Evolutionary conservation across 2,797 vertebrate species (phyloP), one percentile per base, ranked within the genome.

Genomic region (Pipistrellus kuhlii): DNA sequence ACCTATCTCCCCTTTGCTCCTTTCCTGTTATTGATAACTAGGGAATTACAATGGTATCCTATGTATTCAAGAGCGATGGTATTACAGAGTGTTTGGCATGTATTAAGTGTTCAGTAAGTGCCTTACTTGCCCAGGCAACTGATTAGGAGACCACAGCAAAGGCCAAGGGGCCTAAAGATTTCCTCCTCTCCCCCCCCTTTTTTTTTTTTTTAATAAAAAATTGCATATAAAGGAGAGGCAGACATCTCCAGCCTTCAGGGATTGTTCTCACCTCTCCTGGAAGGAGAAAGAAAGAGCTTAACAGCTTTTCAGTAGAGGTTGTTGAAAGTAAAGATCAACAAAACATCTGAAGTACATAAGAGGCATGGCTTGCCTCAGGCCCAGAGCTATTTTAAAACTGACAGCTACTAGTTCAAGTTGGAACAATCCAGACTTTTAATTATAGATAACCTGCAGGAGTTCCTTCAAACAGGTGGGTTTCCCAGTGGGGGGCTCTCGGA

Each of bases 351-450:
- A 35, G 55, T 57, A 57, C 75, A 46, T 20, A 13, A 82, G 62
- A 44, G 53, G 75, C 69, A 57, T 5, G 6, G 11, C 71, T 66
- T 75, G 89, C 89, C 55, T 91, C 17, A 35, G 59, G 93, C 91
- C 91, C 55, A 57, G 53, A 93, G 41, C 59, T 95, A 72, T 94
- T 96, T 92, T 94, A 92, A 88, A 69, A 44, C 75, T 10, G 88
- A 96, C 80, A 76, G 80, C 59, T 64, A 9, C 83, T 76, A 48
- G 82, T 95, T 96, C 71, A 93, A 84, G 90, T 95, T 95, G 88
- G 57, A 95, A 86, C 93, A 95, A 85, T 95, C 75, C 80, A 92
- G 91, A 84, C 77, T 89, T 88, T 89, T 88, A 94, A 88, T 95
- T 96, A 93, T 38, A 93, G 78, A 84, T 51, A 32, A 32, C 48